Conservation (phyloP, 2,113 vertebrate genomes). For the Synodontis membranacea region DNA sequence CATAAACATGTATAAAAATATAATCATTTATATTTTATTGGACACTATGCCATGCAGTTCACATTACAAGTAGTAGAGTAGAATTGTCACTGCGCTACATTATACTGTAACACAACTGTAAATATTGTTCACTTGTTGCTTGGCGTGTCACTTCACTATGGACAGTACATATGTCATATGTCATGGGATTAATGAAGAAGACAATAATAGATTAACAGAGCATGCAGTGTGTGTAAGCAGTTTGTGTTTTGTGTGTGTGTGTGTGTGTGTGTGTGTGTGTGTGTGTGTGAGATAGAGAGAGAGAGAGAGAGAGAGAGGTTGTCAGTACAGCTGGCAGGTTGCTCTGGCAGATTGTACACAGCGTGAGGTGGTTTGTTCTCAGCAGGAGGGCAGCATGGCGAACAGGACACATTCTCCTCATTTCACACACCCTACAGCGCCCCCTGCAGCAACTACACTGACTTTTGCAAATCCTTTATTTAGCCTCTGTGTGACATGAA, state of each 20-base stretch:
- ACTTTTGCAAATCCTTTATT: neutral
- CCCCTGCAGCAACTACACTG: constrained; percentile 2
- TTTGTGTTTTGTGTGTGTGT: neutral
- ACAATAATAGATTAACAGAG: neutral
- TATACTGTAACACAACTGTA: neutral
- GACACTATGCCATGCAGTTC: neutral
- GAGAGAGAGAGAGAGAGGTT: neutral
- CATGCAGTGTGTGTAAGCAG: constrained; percentile 6
- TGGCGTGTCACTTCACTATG: neutral
- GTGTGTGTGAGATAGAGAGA: neutral
- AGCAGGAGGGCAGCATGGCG: constrained; percentile 21
- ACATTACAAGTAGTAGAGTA: neutral
- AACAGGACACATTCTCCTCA: neutral
- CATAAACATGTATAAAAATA: neutral
- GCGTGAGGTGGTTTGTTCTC: constrained; percentile 33
- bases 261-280: neutral
- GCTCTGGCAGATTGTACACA: constrained; percentile 24
- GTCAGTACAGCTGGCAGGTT: constrained; percentile 15
- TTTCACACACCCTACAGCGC: neutral
- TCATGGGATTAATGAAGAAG: neutral
- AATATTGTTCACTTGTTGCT: neutral
- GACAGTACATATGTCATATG: neutral
- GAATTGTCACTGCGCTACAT: neutral
- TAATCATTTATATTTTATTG: neutral
- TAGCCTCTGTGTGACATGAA: neutral